phyloP scores from a whole-genome alignment of 2,888 invertebrate genomes.

The Julus scandinavius region DNA sequence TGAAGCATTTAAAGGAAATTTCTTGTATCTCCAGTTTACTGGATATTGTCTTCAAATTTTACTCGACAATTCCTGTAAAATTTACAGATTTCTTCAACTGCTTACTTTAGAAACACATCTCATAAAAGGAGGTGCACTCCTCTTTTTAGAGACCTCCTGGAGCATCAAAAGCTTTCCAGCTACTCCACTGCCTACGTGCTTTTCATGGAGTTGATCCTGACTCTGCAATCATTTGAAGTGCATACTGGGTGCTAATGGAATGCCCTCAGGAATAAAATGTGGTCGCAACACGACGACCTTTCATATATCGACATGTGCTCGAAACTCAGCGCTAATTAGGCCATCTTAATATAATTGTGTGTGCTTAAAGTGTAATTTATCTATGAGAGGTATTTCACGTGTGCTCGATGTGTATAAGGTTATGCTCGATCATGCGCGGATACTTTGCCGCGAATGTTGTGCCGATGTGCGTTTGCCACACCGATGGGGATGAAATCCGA shows the following conservation, averaged over 20 bases:
- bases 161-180: too few relatives aligned
- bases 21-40: too few relatives aligned
- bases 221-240: background rate
- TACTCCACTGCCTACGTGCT: background rate
- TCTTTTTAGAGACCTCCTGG: too few relatives aligned
- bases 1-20: too few relatives aligned
- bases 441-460: background rate
- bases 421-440: background rate
- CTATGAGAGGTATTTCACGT: background rate
- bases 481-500: background rate
- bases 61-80: too few relatives aligned
- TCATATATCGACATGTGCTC: background rate
- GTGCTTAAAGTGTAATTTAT: background rate
- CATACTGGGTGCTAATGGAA: background rate
- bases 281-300: background rate
- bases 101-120: too few relatives aligned
- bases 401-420: background rate
- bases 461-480: background rate
- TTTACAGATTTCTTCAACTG: too few relatives aligned
- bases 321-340: background rate
- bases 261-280: background rate
- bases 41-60: too few relatives aligned
- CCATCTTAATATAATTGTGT: background rate
- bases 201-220: background rate
- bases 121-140: too few relatives aligned